phyloP scores from a whole-genome alignment of 2,113 vertebrate species.

The Rhabdornis inornatus region DNA sequence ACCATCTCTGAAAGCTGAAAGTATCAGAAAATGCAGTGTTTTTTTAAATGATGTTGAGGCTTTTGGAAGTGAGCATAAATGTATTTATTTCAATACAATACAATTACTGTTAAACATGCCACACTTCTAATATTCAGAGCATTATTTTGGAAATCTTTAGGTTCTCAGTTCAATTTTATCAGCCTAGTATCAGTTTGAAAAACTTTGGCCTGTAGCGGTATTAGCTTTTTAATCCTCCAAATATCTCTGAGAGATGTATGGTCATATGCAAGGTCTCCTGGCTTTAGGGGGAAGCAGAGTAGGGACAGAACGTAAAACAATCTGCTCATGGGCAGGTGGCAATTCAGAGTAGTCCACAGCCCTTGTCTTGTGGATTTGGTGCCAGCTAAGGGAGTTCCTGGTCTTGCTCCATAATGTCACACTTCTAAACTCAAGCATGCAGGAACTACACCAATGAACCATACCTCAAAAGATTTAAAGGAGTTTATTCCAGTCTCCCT shows the following conservation, averaged over 20 bases:
- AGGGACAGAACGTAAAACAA: background rate
- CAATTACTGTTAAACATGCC: background rate
- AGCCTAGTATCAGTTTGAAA: background rate
- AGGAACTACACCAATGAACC: background rate
- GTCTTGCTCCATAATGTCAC: background rate
- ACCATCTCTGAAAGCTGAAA: background rate
- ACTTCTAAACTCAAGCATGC: background rate
- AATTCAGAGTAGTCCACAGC: background rate
- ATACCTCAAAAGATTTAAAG: background rate
- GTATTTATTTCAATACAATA: background rate
- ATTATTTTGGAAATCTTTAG: background rate
- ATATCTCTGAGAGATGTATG: background rate
- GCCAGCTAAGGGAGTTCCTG: background rate
- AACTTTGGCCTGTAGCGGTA: background rate
- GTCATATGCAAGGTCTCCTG: background rate
- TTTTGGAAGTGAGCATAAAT: background rate
- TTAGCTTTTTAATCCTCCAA: background rate
- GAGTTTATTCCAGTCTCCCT: background rate
- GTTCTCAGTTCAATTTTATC: background rate
- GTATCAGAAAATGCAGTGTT: fast-evolving
- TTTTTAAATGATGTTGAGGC: background rate
- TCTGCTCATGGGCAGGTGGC: background rate
- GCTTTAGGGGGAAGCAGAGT: background rate
- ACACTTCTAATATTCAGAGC: background rate
- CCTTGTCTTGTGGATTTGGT: background rate